Evolutionary conservation across 2,113 vertebrate genomes (phyloP), one percentile per base, ranked within the genome.

Genomic region (Trematomus loennbergii): DNA sequence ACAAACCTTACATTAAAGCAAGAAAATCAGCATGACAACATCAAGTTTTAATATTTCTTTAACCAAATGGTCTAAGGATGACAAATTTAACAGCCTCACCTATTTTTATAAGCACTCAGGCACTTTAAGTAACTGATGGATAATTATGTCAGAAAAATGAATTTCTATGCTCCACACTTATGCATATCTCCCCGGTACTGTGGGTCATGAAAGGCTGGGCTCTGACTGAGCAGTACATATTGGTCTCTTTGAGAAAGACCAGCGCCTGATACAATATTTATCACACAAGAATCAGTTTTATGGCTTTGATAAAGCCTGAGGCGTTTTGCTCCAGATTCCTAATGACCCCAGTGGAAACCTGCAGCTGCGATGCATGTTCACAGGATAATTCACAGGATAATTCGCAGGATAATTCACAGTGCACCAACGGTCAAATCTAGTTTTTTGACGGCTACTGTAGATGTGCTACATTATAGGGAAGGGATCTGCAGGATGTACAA

Each of bases 201-300:
- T 59, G 43, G 80, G 72, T 83, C 43, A 76, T 62, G 49, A 88
- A 78, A 71, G 55, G 55, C 33, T 61, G 58, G 29, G 40, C 66
- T 80, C 70, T 54, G 20, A 59, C 43, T 82, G 58, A 81, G 58
- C 58, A 36, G 48, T 52, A 65, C 71, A 77, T 40, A 62, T 52
- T 53, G 57, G 57, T 84, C 57, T 87, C 78, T 64, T 72, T 66
- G 59, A 84, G 59, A 75, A 69, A 83, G 61, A 63, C 79, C 36
- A 61, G 69, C 17, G 48, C 45, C 74, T 80, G 49, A 82, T 88
- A 72, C 79, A 92, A 92, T 90, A 94, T 94, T 92, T 85, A 93
- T 87, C 84, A 82, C 36, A 36, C 18, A 3, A 75, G 78, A 78
- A 79, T 89, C 61, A 83, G 88, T 80, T 89, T 64, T 78, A 50